phyloP scores from a whole-genome alignment of 2,113 vertebrate genomes.

The Silurus glanis region DNA sequence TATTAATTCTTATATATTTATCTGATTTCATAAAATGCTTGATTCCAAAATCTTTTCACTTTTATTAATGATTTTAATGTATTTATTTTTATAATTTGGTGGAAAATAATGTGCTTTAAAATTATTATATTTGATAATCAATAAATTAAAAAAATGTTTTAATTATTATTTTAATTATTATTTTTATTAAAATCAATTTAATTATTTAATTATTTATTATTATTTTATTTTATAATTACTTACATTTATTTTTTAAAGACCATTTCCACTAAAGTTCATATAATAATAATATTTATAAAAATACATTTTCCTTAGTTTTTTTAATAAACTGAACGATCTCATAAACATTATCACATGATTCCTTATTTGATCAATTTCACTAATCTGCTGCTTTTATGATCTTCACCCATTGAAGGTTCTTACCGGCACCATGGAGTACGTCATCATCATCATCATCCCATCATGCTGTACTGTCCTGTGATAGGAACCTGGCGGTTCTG shows the following conservation, averaged over 20 bases:
- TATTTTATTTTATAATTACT: no score
- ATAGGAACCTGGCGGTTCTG: conserved; percentile 57
- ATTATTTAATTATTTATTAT: no score
- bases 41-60: neutral
- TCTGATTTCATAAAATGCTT: neutral
- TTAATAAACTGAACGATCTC: neutral
- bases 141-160: no score
- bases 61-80: no score
- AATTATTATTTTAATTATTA: no score
- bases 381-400: neutral
- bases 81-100: no score
- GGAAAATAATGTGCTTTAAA: no score
- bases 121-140: no score
- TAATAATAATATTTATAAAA: neutral
- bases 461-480: conserved; percentile 72
- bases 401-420: conserved; percentile 47
- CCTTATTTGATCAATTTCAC: neutral
- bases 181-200: no score
- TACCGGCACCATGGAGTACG: conserved; percentile 95
- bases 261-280: neutral
- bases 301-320: neutral
- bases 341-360: neutral
- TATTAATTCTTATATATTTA: neutral
- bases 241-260: neutral
- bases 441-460: conserved; percentile 90